Conservation (phyloP, 2,113 vertebrate species). For the Xenus cinereus region DNA sequence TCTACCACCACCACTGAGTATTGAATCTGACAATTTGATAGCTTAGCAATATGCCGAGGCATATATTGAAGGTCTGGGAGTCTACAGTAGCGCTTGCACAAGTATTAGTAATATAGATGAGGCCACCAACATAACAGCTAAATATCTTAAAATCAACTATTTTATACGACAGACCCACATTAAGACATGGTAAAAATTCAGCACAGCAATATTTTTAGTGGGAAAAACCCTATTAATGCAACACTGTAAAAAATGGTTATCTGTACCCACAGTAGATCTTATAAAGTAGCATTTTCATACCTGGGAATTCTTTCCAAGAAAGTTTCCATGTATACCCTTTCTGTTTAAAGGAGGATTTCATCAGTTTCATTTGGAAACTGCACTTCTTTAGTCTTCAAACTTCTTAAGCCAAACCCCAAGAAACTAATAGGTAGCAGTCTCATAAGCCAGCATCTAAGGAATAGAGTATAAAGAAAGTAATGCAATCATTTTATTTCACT, state of each 20-base stretch:
- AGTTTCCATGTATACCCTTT: background rate
- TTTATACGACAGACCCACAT: background rate
- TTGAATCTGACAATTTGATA: background rate
- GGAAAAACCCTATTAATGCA: background rate
- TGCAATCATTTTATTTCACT: background rate
- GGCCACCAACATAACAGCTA: background rate
- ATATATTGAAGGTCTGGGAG: background rate
- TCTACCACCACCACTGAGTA: background rate
- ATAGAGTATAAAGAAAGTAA: background rate
- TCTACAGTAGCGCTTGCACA: background rate
- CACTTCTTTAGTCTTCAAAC: background rate
- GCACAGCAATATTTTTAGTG: background rate
- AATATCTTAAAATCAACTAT: background rate
- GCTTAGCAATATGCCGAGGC: background rate
- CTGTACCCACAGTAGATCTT: background rate
- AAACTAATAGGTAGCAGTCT: background rate
- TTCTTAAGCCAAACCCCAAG: background rate
- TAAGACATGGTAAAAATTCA: background rate
- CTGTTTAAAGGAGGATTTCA: background rate
- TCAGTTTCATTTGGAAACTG: background rate
- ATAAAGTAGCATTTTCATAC: background rate
- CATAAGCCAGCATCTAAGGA: background rate
- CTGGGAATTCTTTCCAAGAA: background rate
- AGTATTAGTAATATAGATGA: background rate
- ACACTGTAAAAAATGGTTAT: background rate